phyloP scores from a whole-genome alignment of 2,888 invertebrate genomes.

The Poecilobothrus nobilitatus region DNA sequence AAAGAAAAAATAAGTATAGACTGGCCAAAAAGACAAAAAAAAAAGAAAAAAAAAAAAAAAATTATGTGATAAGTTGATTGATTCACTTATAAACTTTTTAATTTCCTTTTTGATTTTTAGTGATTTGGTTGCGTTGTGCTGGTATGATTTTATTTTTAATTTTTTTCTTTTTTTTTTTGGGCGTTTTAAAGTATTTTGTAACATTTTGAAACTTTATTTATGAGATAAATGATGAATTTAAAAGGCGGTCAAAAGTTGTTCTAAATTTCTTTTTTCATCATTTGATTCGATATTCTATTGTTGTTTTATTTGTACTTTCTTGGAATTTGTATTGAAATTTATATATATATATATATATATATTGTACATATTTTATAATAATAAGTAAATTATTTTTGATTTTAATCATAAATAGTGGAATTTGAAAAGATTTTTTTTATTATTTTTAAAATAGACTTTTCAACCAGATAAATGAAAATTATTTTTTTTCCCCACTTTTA shows the following conservation, averaged over 20 bases:
- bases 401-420: not conserved
- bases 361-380: not conserved
- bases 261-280: not conserved
- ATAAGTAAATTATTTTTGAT: conserved; percentile 1
- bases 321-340: not conserved
- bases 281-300: not conserved
- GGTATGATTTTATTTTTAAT: no score
- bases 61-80: not conserved
- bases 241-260: conserved; percentile 4
- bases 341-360: no score
- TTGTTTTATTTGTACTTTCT: no score
- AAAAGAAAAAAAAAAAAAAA: not conserved
- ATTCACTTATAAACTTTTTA: not conserved
- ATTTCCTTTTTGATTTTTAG: no score
- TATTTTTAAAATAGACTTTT: not conserved
- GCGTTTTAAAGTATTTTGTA: not conserved
- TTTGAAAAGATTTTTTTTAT: no score
- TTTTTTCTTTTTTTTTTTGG: not conserved
- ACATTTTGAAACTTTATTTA: not conserved
- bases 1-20: no score
- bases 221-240: conserved; percentile 4
- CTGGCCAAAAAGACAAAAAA: no score
- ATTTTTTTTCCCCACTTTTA: not conserved
- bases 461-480: not conserved
- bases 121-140: no score